A percentile compares a stretch with the other conserved stretches of the same genome.
phyloP scores from a whole-genome alignment of 2,888 invertebrate species.

The Eristalis tenax region DNA sequence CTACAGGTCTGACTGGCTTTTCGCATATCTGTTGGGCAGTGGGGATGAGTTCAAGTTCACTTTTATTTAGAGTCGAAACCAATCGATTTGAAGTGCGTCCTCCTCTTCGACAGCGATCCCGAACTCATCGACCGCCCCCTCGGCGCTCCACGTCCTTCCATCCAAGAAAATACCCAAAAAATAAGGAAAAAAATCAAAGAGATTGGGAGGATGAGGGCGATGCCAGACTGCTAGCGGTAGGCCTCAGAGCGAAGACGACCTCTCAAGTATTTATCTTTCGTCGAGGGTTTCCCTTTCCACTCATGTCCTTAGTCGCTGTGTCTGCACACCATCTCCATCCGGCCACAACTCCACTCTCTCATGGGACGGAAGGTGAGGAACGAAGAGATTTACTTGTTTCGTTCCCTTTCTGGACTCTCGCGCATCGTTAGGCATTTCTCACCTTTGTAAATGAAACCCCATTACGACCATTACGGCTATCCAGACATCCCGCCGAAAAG shows the following conservation, averaged over 20 bases:
- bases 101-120: slow-evolving; percentile 47
- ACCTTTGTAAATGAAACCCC: slow-evolving; percentile 68
- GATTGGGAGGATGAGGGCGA: neutral
- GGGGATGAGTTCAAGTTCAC: slow-evolving; percentile 39
- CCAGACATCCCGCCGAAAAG: slow-evolving; percentile 12
- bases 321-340: neutral
- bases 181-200: neutral
- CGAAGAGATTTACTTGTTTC: slow-evolving; percentile 16
- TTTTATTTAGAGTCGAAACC: slow-evolving; percentile 52
- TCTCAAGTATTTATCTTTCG: slow-evolving; percentile 63
- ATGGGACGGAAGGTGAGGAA: neutral
- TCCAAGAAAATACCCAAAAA: neutral
- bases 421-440: slow-evolving; percentile 65
- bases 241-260: slow-evolving; percentile 13
- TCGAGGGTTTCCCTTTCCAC: slow-evolving; percentile 56
- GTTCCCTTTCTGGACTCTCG: slow-evolving; percentile 15
- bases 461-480: slow-evolving; percentile 51
- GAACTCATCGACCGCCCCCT: slow-evolving; percentile 28
- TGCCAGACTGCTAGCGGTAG: neutral
- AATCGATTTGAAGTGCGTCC: slow-evolving; percentile 62
- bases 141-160: slow-evolving; percentile 58
- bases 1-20: neutral
- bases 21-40: neutral
- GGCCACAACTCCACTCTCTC: neutral
- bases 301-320: no score